These are phyloP conservation scores for Phymorhynchus buccinoides DNA, from an alignment of 1,140 invertebrate species.

Conservation along the genomic window DNA sequence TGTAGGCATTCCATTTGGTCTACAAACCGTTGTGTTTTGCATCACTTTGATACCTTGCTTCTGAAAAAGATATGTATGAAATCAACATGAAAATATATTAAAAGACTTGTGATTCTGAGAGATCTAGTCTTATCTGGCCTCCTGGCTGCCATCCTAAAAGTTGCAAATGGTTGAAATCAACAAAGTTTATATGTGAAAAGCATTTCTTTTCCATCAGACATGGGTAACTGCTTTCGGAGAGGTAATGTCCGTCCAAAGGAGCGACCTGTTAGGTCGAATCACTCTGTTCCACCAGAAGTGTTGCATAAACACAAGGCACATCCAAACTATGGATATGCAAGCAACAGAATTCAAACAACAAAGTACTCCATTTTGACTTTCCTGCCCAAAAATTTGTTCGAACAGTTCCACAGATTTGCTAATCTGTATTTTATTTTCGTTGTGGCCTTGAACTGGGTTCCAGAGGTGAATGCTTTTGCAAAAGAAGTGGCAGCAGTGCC, in stretches of 20 bases:
- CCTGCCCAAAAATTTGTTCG: conserved; percentile 95
- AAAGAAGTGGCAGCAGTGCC: conserved; percentile 94
- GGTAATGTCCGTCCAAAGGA: conserved; percentile 52
- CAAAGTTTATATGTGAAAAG: too few relatives aligned
- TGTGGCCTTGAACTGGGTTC: conserved; percentile 93
- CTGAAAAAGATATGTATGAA: too few relatives aligned
- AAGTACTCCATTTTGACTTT: conserved; percentile 96
- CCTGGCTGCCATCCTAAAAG: too few relatives aligned
- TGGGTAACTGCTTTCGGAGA: conserved; percentile 32
- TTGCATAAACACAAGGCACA: conserved; percentile 80
- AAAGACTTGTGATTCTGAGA: too few relatives aligned
- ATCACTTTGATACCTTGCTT: conserved; percentile 99
- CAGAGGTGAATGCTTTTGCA: conserved; percentile 90
- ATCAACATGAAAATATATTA: too few relatives aligned
- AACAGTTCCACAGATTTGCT: conserved; percentile 97
- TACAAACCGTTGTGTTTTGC: conserved; percentile 88
- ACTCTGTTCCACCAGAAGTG: conserved; percentile 64
- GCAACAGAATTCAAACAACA: conserved; percentile 80
- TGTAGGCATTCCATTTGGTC: conserved; percentile 72
- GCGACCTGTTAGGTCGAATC: conserved; percentile 70
- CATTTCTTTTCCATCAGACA: conserved; percentile 4
- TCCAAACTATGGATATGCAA: conserved; percentile 83
- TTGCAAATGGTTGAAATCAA: too few relatives aligned
- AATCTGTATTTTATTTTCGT: conserved; percentile 99
- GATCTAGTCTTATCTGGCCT: too few relatives aligned